Conservation (phyloP, 2,113 vertebrate species). For the Cavia porcellus region DNA sequence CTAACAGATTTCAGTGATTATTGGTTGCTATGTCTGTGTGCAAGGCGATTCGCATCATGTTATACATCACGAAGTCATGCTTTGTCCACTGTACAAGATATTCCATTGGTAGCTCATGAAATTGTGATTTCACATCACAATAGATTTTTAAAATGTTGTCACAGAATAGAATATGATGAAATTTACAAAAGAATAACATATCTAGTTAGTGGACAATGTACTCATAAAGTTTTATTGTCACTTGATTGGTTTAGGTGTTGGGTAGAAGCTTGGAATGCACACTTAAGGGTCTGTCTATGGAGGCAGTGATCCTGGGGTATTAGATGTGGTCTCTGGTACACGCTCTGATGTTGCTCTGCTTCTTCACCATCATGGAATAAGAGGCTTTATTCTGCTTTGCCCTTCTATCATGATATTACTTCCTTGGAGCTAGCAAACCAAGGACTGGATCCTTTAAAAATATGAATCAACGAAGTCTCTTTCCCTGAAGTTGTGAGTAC, state of each 20-base stretch:
- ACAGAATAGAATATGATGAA: background rate
- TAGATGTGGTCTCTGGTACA: background rate
- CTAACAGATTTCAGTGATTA: background rate
- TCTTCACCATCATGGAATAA: background rate
- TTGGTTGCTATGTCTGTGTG: background rate
- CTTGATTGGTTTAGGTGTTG: background rate
- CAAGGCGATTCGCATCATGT: background rate
- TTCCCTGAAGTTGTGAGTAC: background rate
- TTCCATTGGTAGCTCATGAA: accelerated
- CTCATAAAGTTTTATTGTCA: background rate
- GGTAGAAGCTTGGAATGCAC: background rate
- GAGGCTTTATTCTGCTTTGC: background rate
- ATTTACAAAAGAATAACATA: too few relatives aligned
- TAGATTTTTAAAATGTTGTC: background rate
- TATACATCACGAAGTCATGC: background rate
- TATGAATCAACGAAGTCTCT: background rate
- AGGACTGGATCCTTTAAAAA: background rate
- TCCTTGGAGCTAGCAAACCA: background rate
- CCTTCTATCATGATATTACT: background rate
- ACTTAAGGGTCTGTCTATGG: background rate
- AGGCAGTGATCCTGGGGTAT: background rate
- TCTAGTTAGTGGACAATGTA: background rate
- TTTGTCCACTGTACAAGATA: background rate
- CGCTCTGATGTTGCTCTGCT: background rate
- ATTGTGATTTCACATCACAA: background rate